Evolutionary conservation across 2,888 invertebrate genomes (phyloP), one percentile per base, ranked within the genome.

Genomic region (Clanis bilineata): DNA sequence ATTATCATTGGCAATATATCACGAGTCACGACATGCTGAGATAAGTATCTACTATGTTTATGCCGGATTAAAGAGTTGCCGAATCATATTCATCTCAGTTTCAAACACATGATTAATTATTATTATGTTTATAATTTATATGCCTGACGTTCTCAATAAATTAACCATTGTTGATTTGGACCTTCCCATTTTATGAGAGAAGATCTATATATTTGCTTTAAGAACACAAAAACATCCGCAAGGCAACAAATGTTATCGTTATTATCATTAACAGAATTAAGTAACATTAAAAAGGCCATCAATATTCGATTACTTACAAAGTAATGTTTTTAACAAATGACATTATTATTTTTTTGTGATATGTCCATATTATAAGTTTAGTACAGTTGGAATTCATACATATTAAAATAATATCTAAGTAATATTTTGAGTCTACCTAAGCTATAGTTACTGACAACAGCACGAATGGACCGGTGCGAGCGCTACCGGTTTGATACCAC

Each of bases 191-290:
- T 23, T 5, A 23, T 5, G 57, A 62, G 41, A 62, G 57, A 56
- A 44, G 21, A 55, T 45, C 32, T 60, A 58, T 57, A 55, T 15
- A 41, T 57, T 62, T 55, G 59, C 32, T 28, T 55, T 51, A 56
- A 22, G 10, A n/a, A 21, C 63, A 56, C 58, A 63, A 73, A 69
- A 72, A 77, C 75, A 84, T 88, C 86, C 88, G 85, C 83, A 72
- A 85, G 70, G 82, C 73, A 80, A 88, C 87, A 69, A 67, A 62
- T 64, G 65, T 79, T 82, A 82, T 80, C 79, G 62, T 59, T 68
- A 66, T 72, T 63, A 59, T 56, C 63, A 61, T 51, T 59, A 60
- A 66, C 65, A 71, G 7, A 41, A 41, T 64, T 70, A 61, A 69
- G 67, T 67, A 71, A 69, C 68, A 68, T 71, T 69, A 65, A 61